Evolutionary conservation across 2,113 vertebrate species (phyloP).

Genomic region (Oceanodroma tethys): DNA sequence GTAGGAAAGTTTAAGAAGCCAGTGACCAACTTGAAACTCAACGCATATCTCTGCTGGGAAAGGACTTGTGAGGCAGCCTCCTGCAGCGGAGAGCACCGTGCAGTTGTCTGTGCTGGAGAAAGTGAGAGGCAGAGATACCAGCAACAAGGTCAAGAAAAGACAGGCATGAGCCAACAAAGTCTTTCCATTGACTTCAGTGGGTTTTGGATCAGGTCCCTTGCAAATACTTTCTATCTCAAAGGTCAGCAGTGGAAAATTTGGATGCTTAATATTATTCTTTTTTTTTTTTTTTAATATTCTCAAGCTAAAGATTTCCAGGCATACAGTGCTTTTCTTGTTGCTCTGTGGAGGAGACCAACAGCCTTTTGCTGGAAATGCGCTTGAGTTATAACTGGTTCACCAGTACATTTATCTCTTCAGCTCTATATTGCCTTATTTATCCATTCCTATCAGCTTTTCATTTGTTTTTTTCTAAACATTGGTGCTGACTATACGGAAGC

Average conservation of each 20-base stretch:
- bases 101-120: neutral
- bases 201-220: neutral
- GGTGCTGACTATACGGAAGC: neutral
- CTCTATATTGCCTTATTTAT: neutral
- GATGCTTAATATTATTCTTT: neutral
- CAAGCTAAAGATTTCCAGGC: neutral
- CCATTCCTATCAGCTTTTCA: neutral
- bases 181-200: neutral
- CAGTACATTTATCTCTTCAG: neutral
- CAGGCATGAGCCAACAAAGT: neutral
- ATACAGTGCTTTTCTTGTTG: neutral
- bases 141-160: neutral
- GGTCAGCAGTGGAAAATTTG: neutral
- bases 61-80: neutral
- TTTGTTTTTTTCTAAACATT: neutral
- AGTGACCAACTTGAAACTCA: neutral
- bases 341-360: neutral
- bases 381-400: neutral
- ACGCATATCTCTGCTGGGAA: neutral
- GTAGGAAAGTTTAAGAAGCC: neutral
- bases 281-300: neutral
- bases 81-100: rapidly evolving
- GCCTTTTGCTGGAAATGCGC: neutral
- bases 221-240: neutral
- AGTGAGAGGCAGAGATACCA: neutral